Percentiles rank a stretch among this genome's conserved stretches.
These are phyloP conservation scores for Catostomus latipinnis DNA, from an alignment of 2,797 vertebrate genomes.

Conservation along the genomic window DNA sequence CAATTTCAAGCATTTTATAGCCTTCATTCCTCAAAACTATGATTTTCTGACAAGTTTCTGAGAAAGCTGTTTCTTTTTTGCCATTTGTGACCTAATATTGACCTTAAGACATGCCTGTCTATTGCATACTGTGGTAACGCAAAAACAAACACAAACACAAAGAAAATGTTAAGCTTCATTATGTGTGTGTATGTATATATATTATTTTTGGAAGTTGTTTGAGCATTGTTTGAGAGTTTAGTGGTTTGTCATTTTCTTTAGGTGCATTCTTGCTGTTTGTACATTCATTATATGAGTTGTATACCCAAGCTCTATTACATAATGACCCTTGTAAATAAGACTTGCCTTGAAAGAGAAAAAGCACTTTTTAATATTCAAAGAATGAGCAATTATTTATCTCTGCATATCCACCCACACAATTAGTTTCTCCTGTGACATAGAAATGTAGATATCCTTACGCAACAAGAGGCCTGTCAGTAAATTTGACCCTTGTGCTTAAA, in stretches of 20 bases:
- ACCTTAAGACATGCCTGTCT: no score
- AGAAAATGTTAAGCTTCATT: no score
- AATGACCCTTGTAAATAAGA: not conserved
- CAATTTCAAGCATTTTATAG: no score
- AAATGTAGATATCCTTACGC: conserved; percentile 60
- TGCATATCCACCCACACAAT: not conserved
- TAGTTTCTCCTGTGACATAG: conserved; percentile 11
- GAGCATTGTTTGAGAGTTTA: not conserved
- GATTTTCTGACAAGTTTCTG: no score
- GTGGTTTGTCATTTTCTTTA: not conserved
- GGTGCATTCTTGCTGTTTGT: not conserved
- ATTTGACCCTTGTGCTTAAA: conserved; percentile 68
- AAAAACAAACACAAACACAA: no score
- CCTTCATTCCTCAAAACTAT: no score
- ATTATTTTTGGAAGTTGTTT: no score
- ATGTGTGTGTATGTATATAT: no score
- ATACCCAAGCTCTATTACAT: not conserved
- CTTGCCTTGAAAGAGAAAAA: not conserved
- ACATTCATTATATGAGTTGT: conserved; percentile 1
- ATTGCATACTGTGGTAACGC: no score
- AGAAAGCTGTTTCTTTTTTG: no score
- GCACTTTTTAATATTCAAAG: not conserved
- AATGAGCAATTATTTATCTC: not conserved
- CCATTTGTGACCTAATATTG: no score
- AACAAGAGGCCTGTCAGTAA: conserved; percentile 60